Conservation (phyloP, 2,797 vertebrate genomes). For the Lepidocolaptes lacrymiger region DNA sequence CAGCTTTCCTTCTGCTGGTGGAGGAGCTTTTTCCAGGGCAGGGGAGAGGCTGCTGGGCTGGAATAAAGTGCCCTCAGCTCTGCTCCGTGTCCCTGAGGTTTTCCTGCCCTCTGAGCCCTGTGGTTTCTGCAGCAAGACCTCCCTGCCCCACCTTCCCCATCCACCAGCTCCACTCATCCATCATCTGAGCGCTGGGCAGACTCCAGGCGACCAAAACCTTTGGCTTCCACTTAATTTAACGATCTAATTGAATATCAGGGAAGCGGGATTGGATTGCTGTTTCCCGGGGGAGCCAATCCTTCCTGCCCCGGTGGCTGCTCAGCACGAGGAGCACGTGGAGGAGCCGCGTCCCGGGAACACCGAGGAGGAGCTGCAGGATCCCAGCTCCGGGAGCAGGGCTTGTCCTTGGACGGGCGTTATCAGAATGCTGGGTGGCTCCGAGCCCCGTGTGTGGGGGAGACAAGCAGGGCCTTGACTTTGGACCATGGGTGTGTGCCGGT, state of each 20-base stretch:
- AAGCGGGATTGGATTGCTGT: neutral
- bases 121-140: neutral
- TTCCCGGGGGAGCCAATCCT: neutral
- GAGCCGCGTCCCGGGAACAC: no score
- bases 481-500: neutral
- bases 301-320: rapidly evolving
- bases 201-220: neutral
- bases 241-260: neutral
- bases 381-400: neutral
- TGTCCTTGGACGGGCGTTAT: neutral
- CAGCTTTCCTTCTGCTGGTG: neutral
- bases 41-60: neutral
- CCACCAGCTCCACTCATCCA: rapidly evolving
- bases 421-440: neutral
- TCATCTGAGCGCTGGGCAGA: neutral
- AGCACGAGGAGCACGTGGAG: neutral
- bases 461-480: neutral
- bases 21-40: neutral
- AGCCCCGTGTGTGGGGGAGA: rapidly evolving
- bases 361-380: neutral
- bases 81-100: rapidly evolving
- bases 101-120: neutral
- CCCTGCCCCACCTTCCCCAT: neutral
- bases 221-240: neutral
- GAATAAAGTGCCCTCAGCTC: neutral